phyloP scores from a whole-genome alignment of 2,888 invertebrate genomes.

The Spodoptera picta region DNA sequence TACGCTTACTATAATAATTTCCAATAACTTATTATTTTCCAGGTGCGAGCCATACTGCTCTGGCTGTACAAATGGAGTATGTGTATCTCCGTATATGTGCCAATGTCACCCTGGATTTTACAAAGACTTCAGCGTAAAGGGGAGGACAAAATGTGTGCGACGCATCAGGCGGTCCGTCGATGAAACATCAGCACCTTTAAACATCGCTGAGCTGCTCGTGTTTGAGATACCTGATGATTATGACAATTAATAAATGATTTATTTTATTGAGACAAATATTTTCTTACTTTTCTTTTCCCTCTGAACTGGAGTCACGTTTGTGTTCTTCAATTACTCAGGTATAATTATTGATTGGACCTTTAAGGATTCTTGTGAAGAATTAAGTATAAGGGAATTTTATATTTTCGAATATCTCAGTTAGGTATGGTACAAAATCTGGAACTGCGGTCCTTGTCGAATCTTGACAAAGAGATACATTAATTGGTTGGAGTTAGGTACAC shows the following conservation, averaged over 20 bases:
- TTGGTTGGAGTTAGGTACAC: too few species aligned
- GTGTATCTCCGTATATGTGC: slow-evolving; percentile 92
- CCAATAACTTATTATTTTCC: slow-evolving; percentile 21
- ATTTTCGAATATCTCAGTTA: too few species aligned
- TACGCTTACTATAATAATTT: background rate
- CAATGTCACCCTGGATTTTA: slow-evolving; percentile 91
- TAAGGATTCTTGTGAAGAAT: too few species aligned
- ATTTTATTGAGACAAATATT: background rate
- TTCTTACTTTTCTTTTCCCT: background rate
- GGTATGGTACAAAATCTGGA: too few species aligned
- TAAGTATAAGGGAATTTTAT: too few species aligned
- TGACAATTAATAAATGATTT: slow-evolving; percentile 7
- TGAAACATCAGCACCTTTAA: slow-evolving; percentile 17
- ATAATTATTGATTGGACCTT: too few species aligned
- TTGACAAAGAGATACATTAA: too few species aligned
- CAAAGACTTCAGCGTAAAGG: slow-evolving; percentile 90
- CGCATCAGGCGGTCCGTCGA: slow-evolving; percentile 74
- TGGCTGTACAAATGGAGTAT: slow-evolving; percentile 92
- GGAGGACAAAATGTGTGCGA: slow-evolving; percentile 90
- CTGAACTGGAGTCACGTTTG: too few species aligned
- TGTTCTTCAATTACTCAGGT: too few species aligned
- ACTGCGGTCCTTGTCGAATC: too few species aligned
- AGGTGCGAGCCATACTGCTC: slow-evolving; percentile 90
- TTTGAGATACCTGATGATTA: slow-evolving; percentile 63
- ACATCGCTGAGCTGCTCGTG: slow-evolving; percentile 57